Evolutionary conservation across 2,888 invertebrate genomes (phyloP).

Genomic region (Xestia sexstrigata): DNA sequence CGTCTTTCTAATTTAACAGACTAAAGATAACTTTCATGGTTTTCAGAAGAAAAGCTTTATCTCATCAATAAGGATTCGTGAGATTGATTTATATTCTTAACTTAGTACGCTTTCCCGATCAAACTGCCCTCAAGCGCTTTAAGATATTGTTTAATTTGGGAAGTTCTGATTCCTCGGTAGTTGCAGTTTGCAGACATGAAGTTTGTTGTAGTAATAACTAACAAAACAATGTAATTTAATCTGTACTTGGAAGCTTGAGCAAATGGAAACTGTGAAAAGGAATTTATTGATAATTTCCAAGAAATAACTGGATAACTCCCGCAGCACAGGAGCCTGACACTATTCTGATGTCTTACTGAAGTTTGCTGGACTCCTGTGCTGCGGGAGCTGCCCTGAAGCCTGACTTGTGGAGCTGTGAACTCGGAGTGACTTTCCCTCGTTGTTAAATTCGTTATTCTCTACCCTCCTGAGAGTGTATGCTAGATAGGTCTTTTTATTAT

Average conservation of each 20-base stretch:
- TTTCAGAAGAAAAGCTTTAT: slow-evolving; percentile 74
- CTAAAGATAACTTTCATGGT: slow-evolving; percentile 70
- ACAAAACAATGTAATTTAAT: slow-evolving; percentile 19
- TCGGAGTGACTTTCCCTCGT: too few species aligned
- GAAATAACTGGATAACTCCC: background rate
- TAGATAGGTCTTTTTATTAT: too few species aligned
- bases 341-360: too few species aligned
- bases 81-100: slow-evolving; percentile 77
- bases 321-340: too few species aligned
- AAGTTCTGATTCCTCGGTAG: slow-evolving; percentile 34
- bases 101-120: slow-evolving; percentile 39
- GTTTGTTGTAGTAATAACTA: slow-evolving; percentile 24
- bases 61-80: slow-evolving; percentile 81
- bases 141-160: slow-evolving; percentile 42
- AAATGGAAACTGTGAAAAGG: background rate
- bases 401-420: too few species aligned
- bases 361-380: too few species aligned
- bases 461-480: too few species aligned
- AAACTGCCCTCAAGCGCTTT: slow-evolving; percentile 40
- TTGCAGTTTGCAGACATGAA: slow-evolving; percentile 34
- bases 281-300: background rate
- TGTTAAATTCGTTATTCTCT: too few species aligned
- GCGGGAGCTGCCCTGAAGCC: too few species aligned
- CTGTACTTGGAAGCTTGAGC: background rate
- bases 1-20: slow-evolving; percentile 82